phyloP scores from a whole-genome alignment of 2,888 invertebrate species.

The Anagyrus pseudococci region DNA sequence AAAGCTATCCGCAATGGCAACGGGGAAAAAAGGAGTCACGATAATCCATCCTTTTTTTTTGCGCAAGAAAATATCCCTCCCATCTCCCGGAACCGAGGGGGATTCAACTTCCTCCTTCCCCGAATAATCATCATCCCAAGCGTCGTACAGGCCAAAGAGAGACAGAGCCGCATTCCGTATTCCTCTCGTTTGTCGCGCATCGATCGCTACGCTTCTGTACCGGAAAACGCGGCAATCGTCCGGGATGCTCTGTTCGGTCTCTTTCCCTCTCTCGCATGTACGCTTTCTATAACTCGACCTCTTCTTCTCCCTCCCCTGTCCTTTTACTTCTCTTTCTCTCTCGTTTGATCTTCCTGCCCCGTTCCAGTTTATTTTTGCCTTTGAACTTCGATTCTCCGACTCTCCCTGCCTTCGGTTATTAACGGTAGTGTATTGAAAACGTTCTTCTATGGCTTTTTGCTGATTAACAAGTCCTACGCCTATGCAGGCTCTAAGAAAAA shows the following conservation, averaged over 20 bases:
- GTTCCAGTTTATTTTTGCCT: background rate
- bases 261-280: constrained; percentile 34
- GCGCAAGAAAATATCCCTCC: constrained; percentile 40
- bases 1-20: constrained; percentile 5
- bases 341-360: background rate
- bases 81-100: constrained; percentile 9
- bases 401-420: background rate
- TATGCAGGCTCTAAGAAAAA: too few relatives aligned
- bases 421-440: too few relatives aligned
- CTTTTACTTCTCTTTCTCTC: constrained; percentile 1
- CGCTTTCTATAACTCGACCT: background rate
- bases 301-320: background rate
- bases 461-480: too few relatives aligned
- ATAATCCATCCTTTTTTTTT: constrained; percentile 19
- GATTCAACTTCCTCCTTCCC: background rate
- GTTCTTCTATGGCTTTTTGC: too few relatives aligned
- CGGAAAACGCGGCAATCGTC: constrained; percentile 54
- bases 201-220: constrained; percentile 51
- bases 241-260: constrained; percentile 26
- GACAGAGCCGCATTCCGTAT: constrained; percentile 54
- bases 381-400: constrained; percentile 1
- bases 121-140: constrained; percentile 30
- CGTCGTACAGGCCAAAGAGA: too few relatives aligned
- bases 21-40: constrained; percentile 8
- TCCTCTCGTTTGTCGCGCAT: constrained; percentile 56